phyloP scores from a whole-genome alignment of 64 coral and sea anemone species.

The Actinia equina region DNA sequence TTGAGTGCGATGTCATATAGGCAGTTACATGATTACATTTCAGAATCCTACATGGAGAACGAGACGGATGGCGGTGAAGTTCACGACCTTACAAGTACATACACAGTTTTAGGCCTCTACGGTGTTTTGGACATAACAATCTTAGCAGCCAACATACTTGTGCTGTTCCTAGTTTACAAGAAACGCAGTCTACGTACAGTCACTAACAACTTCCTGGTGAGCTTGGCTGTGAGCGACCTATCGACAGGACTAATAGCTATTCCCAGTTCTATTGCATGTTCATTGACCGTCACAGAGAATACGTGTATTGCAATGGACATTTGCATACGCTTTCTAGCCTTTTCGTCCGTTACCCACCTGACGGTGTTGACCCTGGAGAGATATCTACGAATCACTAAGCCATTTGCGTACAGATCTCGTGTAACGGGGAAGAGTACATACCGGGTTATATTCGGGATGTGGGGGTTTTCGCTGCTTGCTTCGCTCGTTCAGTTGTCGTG shows the following conservation, averaged over 20 bases:
- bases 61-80: neutral
- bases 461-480: slow-evolving; percentile 24
- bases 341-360: slow-evolving; percentile 47
- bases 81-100: neutral
- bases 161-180: slow-evolving; percentile 26
- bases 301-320: slow-evolving; percentile 56
- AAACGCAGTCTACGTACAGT: slow-evolving; percentile 31
- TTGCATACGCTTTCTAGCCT: slow-evolving; percentile 44
- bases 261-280: slow-evolving; percentile 38
- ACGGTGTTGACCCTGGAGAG: slow-evolving; percentile 40
- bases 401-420: slow-evolving; percentile 34
- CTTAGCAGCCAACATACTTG: slow-evolving; percentile 25
- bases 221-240: slow-evolving; percentile 49
- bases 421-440: slow-evolving; percentile 12
- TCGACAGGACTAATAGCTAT: slow-evolving; percentile 44
- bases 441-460: slow-evolving; percentile 10
- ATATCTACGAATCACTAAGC: slow-evolving; percentile 45
- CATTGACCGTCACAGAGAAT: neutral
- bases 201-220: slow-evolving; percentile 33
- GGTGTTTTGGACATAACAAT: slow-evolving; percentile 19
- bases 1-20: no score
- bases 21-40: neutral
- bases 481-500: slow-evolving; percentile 41
- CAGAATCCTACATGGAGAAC: neutral
- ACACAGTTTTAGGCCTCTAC: slow-evolving; percentile 5